Evolutionary conservation across 2,888 invertebrate genomes (phyloP), one percentile per base, ranked within the genome.

Genomic region (Standfussiana lucernea): DNA sequence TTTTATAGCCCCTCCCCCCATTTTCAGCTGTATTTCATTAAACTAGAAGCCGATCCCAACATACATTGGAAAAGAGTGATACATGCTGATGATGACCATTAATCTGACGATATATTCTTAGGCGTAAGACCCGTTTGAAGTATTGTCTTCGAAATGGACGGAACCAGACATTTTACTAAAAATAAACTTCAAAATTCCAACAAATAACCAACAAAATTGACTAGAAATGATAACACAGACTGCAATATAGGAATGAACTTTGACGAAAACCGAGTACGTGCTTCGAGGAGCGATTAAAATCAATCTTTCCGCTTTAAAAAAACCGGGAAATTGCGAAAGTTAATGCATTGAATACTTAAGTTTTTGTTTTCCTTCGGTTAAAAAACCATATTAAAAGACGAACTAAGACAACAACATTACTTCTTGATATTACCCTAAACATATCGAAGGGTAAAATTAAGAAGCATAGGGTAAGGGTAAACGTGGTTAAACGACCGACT

Each of bases 151-250:
- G 64, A 72, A 66, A 75, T 72, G 85, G 87, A 86, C 85, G 78
- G 87, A 82, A 53, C 75, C 47, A 70, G 65, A 72, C 62, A 72
- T 72, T 67, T 61, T 0, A 75, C 84, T 75, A 0, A 65, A 77
- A 69, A 74, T 68, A 78, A 81, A 67, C 45, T 75, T 75, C 35
- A 79, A 78, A 66, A 59, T 79, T 75, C 42, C 59, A 79, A 78
- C 65, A 81, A 76, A 75, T 64, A 76, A 70, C 32, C 65, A 85
- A 87, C 72, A 74, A 77, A 72, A 82, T 68, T 85, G 87, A 89
- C 90, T 88, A 90, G 87, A 88, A 69, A 83, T 70, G 35, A 76
- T 84, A 83, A 84, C 86, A 90, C 85, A 78, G 86, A 78, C 66
- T 59, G 21, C 32, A 64, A 75, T 76, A 42, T 68, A 86, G 50